A percentile compares a stretch with the other conserved stretches of the same genome.
These are phyloP conservation scores for Himalopsyche japonica DNA, from an alignment of 2,888 invertebrate species.

Conservation along the genomic window DNA sequence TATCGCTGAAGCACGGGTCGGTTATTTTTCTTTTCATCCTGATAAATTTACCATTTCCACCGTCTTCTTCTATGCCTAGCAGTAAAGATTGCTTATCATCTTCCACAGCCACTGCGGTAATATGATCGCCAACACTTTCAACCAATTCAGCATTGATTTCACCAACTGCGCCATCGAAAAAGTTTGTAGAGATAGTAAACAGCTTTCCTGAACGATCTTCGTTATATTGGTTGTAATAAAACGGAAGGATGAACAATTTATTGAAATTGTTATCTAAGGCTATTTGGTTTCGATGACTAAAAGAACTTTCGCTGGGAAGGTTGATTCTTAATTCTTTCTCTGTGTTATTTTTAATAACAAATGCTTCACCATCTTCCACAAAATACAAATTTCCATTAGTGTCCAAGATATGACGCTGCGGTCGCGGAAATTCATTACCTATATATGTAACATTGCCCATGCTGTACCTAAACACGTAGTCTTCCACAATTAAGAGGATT, in stretches of 20 bases:
- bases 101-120: not conserved
- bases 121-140: not conserved
- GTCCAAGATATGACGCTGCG: not conserved
- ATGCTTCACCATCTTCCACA: not conserved
- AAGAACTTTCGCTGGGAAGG: not conserved
- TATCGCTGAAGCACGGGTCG: not conserved
- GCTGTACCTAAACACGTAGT: not conserved
- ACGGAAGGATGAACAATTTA: not conserved
- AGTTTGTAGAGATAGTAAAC: not conserved
- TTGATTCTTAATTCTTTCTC: not conserved
- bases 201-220: not conserved
- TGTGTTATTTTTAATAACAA: not conserved
- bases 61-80: not conserved
- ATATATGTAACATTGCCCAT: not conserved
- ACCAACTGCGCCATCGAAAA: not conserved
- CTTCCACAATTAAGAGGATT: not conserved
- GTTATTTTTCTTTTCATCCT: not conserved
- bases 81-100: not conserved
- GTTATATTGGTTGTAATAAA: not conserved
- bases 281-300: not conserved
- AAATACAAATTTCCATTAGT: not conserved
- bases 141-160: not conserved
- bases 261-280: not conserved
- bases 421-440: not conserved
- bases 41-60: not conserved